Evolutionary conservation across 2,797 vertebrate species (phyloP).

Genomic region (Acanthurus lineatus): DNA sequence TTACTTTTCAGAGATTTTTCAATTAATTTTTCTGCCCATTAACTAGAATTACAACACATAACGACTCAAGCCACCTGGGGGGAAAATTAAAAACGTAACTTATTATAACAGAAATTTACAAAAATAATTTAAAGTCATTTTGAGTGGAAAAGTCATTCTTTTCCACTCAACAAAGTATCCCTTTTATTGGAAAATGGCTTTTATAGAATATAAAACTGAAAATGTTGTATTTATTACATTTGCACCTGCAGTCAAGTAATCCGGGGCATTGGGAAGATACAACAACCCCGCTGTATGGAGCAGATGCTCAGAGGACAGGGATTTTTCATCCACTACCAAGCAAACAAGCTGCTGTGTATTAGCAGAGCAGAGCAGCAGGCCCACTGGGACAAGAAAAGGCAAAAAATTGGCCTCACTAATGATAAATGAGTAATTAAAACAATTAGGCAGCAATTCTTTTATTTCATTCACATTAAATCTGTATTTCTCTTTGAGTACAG

Average conservation of each 20-base stretch:
- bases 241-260: constrained; percentile 54
- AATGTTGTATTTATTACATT: constrained; percentile 18
- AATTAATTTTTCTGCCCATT: constrained; percentile 1
- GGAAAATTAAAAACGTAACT: not conserved
- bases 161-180: not conserved
- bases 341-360: constrained; percentile 59
- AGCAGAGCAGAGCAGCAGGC: constrained; percentile 45
- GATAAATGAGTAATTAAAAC: constrained; percentile 58
- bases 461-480: constrained; percentile 24
- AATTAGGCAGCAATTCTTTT: constrained; percentile 45
- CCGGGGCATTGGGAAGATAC: constrained; percentile 49
- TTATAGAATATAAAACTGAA: not conserved
- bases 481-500: constrained; percentile 27
- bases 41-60: not conserved
- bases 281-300: constrained; percentile 50
- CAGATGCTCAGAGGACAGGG: constrained; percentile 64
- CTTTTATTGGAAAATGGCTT: not conserved
- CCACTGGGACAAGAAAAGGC: constrained; percentile 29
- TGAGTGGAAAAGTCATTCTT: not conserved
- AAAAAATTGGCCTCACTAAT: constrained; percentile 33
- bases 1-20: not conserved
- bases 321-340: constrained; percentile 58
- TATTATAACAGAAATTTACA: constrained; percentile 13
- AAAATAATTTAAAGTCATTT: constrained; percentile 9
- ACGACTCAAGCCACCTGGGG: not conserved